A percentile compares a stretch with the other conserved stretches of the same genome.
Conservation (phyloP, 2,797 vertebrate species). For the Macroramphosus scolopax region DNA sequence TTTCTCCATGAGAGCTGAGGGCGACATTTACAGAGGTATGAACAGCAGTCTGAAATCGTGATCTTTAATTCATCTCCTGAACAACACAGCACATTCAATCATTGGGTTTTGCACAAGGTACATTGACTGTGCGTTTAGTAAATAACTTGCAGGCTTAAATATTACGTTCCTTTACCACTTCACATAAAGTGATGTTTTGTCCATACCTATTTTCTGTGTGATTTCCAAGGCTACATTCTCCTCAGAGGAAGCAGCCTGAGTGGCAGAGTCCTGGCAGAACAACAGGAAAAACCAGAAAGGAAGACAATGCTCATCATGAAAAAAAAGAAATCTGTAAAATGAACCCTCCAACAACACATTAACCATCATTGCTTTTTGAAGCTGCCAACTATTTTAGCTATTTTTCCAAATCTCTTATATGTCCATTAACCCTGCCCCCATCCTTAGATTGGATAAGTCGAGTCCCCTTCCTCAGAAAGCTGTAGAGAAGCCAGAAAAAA, state of each 20-base stretch:
- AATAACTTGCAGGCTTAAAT: not conserved
- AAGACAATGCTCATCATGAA: not conserved
- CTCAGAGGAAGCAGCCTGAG: constrained; percentile 64
- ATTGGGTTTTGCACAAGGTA: not conserved
- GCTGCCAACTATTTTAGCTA: too few relatives aligned
- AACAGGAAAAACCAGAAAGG: constrained; percentile 11
- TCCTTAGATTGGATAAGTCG: too few relatives aligned
- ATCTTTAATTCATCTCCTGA: not conserved
- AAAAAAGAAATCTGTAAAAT: not conserved
- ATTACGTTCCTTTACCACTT: not conserved
- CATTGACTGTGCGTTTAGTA: not conserved
- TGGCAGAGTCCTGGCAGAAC: constrained; percentile 71
- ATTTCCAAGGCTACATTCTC: constrained; percentile 73
- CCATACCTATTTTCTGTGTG: constrained; percentile 87
- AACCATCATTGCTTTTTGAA: too few relatives aligned
- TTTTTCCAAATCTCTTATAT: too few relatives aligned
- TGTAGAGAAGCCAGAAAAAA: too few relatives aligned
- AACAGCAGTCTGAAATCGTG: constrained; percentile 1
- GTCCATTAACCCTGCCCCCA: too few relatives aligned
- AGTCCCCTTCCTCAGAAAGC: too few relatives aligned
- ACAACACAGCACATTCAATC: not conserved
- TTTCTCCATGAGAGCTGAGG: constrained; percentile 78
- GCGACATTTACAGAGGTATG: not conserved
- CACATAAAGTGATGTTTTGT: not conserved
- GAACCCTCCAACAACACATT: too few relatives aligned